Conservation (phyloP, 2,113 vertebrate genomes). For the Cettia cetti region DNA sequence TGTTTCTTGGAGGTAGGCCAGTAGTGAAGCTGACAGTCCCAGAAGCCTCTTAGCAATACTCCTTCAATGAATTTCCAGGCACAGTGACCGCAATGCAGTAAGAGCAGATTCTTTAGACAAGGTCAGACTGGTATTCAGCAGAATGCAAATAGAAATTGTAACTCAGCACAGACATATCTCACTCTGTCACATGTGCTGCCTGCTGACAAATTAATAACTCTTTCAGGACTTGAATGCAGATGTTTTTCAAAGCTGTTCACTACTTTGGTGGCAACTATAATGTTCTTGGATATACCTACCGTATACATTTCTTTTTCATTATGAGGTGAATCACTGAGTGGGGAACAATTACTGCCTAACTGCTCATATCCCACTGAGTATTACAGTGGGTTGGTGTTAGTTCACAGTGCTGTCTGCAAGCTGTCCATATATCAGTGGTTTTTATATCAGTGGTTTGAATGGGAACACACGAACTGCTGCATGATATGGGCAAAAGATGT, state of each 20-base stretch:
- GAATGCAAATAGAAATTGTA: slow-evolving; percentile 32
- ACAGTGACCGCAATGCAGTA: not conserved
- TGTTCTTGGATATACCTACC: not conserved
- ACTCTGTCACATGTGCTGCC: not conserved
- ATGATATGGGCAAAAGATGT: not conserved
- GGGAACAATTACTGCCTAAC: not conserved
- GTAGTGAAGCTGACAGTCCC: not conserved
- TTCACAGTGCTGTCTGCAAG: not conserved
- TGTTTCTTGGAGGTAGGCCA: not conserved
- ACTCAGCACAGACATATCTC: slow-evolving; percentile 19
- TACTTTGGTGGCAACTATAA: not conserved
- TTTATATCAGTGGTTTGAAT: not conserved
- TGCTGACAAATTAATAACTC: slow-evolving; percentile 25
- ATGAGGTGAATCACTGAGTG: not conserved
- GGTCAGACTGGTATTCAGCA: slow-evolving; percentile 17
- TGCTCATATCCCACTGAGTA: not conserved
- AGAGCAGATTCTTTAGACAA: slow-evolving; percentile 15
- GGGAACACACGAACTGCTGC: not conserved
- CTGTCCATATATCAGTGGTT: not conserved
- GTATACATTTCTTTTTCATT: not conserved
- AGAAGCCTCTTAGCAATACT: not conserved
- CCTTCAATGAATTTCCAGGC: not conserved
- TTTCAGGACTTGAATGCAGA: slow-evolving; percentile 20
- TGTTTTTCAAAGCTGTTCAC: not conserved
- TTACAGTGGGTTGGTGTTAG: not conserved